Conservation (phyloP, 2,888 invertebrate species). For the Spicauda simplicius region DNA sequence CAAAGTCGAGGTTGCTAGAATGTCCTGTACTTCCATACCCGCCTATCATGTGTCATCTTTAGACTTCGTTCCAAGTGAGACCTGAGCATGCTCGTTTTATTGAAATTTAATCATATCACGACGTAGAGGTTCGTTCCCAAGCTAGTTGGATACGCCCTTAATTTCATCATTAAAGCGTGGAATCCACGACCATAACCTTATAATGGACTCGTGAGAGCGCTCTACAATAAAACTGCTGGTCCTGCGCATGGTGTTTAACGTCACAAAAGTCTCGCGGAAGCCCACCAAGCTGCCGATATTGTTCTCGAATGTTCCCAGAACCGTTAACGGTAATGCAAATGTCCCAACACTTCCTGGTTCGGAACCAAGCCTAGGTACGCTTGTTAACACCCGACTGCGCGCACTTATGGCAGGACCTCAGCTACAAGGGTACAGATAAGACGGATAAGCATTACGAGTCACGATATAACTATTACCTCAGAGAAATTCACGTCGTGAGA, state of each 20-base stretch:
- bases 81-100: slow-evolving; percentile 16
- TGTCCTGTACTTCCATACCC: slow-evolving; percentile 1
- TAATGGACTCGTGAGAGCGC: slow-evolving; percentile 43
- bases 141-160: neutral
- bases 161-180: slow-evolving; percentile 21
- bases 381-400: slow-evolving; percentile 66
- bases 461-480: slow-evolving; percentile 65
- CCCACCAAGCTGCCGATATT: slow-evolving; percentile 60
- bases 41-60: slow-evolving; percentile 21
- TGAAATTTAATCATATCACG: slow-evolving; percentile 14
- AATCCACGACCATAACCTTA: slow-evolving; percentile 7
- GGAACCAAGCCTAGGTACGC: slow-evolving; percentile 53
- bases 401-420: slow-evolving; percentile 60
- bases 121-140: slow-evolving; percentile 6
- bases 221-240: slow-evolving; percentile 43
- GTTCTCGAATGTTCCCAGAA: slow-evolving; percentile 68
- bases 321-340: slow-evolving; percentile 77
- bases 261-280: slow-evolving; percentile 57
- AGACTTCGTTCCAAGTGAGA: slow-evolving; percentile 5
- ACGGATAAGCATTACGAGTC: slow-evolving; percentile 72
- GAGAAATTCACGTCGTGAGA: slow-evolving; percentile 59
- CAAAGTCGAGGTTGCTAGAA: slow-evolving; percentile 56
- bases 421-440: slow-evolving; percentile 66
- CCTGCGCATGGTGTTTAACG: slow-evolving; percentile 47
- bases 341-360: slow-evolving; percentile 71